Conservation (phyloP, 2,113 vertebrate genomes). For the Indicator maculatus region DNA sequence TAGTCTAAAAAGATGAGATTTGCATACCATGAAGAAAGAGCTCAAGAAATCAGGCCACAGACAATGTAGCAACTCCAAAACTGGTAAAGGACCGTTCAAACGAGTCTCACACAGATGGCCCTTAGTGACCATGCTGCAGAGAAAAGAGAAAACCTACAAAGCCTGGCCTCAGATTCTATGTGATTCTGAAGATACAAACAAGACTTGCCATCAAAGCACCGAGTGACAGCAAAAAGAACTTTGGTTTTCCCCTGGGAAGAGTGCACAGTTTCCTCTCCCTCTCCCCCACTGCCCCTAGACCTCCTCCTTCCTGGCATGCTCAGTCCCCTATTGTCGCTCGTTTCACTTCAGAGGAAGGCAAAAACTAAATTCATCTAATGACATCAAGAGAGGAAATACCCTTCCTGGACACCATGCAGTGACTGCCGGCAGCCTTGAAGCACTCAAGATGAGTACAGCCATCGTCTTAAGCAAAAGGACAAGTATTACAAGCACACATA, state of each 20-base stretch:
- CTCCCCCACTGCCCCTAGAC: not conserved
- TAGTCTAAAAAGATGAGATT: not conserved
- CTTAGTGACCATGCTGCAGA: not conserved
- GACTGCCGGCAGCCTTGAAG: not conserved
- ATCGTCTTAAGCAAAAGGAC: not conserved
- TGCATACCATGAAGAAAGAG: not conserved
- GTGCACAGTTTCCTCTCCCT: not conserved
- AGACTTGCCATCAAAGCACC: not conserved
- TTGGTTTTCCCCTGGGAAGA: rapidly evolving
- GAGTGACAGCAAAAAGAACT: not conserved
- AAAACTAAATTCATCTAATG: not conserved
- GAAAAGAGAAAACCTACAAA: not conserved
- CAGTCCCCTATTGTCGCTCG: not conserved
- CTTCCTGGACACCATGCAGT: not conserved
- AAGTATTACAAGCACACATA: not conserved
- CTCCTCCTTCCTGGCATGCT: not conserved
- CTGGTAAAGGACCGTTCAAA: not conserved
- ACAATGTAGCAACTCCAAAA: not conserved
- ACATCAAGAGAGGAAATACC: not conserved
- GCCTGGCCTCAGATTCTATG: not conserved
- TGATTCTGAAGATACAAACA: not conserved
- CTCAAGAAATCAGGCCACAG: not conserved
- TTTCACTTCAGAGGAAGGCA: not conserved
- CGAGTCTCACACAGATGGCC: rapidly evolving
- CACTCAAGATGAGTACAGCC: rapidly evolving